phyloP scores from a whole-genome alignment of 2,888 invertebrate genomes.

The Stramonita haemastoma region DNA sequence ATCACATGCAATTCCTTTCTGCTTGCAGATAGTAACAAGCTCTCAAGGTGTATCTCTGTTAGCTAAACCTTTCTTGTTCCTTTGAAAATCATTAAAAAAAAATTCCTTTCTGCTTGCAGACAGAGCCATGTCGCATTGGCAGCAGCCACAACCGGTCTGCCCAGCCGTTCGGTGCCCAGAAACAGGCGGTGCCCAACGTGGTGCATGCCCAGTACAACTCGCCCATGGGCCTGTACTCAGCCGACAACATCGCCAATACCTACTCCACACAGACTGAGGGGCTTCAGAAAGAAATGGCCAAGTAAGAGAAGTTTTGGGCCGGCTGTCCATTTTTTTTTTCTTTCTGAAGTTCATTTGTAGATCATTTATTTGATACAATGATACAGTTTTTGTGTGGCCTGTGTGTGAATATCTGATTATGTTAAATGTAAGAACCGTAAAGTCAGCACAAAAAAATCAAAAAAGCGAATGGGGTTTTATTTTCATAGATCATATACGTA shows the following conservation, averaged over 20 bases:
- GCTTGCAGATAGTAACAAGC: slow-evolving; percentile 59
- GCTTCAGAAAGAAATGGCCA: slow-evolving; percentile 47
- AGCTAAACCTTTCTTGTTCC: no score
- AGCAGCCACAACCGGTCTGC: slow-evolving; percentile 92
- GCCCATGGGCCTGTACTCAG: slow-evolving; percentile 95
- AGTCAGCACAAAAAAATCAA: no score
- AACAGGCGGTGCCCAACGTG: slow-evolving; percentile 68
- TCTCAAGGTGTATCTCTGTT: no score
- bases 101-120: slow-evolving; percentile 23
- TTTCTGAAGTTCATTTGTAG: neutral
- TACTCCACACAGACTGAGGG: slow-evolving; percentile 81
- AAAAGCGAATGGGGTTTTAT: no score
- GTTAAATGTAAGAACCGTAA: neutral
- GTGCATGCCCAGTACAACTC: slow-evolving; percentile 94
- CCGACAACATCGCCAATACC: slow-evolving; percentile 95
- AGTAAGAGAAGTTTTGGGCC: slow-evolving; percentile 24
- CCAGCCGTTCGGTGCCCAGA: slow-evolving; percentile 84
- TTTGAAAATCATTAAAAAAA: no score
- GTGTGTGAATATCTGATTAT: neutral
- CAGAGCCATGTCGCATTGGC: slow-evolving; percentile 85
- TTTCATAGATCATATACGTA: no score
- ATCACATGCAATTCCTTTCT: no score
- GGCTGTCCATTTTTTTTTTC: neutral
- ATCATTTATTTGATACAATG: neutral
- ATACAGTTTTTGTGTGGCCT: neutral